Percentiles rank a stretch among this genome's conserved stretches.
These are phyloP conservation scores for Dasyprocta punctata DNA, from an alignment of 2,113 vertebrate genomes.

Conservation along the genomic window DNA sequence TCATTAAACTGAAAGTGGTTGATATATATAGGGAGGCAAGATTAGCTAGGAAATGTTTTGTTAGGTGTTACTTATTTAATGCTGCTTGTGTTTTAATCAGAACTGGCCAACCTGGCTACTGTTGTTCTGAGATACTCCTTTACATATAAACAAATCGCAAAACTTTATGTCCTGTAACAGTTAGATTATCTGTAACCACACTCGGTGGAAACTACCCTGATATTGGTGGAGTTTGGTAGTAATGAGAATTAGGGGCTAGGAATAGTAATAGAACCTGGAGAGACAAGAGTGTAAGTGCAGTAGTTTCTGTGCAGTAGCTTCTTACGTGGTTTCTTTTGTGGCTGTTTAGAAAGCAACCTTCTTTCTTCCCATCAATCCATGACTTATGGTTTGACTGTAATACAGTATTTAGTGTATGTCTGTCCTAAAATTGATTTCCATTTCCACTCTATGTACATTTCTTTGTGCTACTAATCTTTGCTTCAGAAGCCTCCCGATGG, in stretches of 20 bases:
- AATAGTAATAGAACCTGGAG: neutral
- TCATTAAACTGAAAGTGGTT: neutral
- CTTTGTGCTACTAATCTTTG: neutral
- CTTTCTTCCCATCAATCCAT: neutral
- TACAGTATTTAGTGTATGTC: conserved; percentile 10
- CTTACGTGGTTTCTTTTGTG: neutral
- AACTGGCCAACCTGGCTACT: neutral
- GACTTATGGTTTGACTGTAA: neutral
- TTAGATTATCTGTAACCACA: neutral
- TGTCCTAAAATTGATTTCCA: neutral
- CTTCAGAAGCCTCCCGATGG: neutral
- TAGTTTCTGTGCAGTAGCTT: neutral
- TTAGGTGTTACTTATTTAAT: neutral
- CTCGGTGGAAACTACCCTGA: neutral
- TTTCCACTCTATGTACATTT: neutral
- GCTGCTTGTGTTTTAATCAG: neutral
- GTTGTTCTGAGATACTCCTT: neutral
- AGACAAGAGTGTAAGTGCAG: too few relatives aligned
- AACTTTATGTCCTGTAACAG: neutral
- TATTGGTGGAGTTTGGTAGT: neutral
- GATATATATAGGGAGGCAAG: neutral
- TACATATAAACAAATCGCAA: neutral
- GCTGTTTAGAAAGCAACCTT: neutral
- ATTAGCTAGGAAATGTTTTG: neutral
- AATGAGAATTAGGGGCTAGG: neutral